These are phyloP conservation scores for Sipha maydis DNA, from an alignment of 2,888 invertebrate species.

Conservation along the genomic window DNA sequence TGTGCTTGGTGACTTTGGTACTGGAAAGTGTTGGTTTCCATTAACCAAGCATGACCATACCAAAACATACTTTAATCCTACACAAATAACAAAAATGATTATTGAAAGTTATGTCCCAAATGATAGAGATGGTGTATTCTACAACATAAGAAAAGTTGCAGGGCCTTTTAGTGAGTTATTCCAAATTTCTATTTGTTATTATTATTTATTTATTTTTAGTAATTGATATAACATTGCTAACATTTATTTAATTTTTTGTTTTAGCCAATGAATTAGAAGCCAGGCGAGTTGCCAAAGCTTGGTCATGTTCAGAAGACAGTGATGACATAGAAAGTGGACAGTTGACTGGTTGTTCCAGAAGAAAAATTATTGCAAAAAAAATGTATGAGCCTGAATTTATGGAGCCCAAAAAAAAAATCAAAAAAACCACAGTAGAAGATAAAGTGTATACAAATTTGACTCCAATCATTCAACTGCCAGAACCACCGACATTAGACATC, in stretches of 20 bases:
- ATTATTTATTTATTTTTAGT: neutral
- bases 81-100: conserved; percentile 8
- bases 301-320: neutral
- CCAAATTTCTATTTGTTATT: no score
- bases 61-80: neutral
- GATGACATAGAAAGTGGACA: neutral
- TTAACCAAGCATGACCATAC: neutral
- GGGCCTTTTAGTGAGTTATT: conserved; percentile 2
- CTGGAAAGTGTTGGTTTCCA: conserved; percentile 6
- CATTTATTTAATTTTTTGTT: neutral
- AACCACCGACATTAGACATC: neutral
- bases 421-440: neutral
- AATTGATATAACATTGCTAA: neutral
- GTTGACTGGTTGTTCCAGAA: neutral
- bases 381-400: neutral
- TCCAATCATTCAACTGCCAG: neutral
- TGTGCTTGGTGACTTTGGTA: neutral
- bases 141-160: neutral
- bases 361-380: neutral
- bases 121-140: neutral
- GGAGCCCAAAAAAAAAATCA: neutral
- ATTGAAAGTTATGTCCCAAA: neutral
- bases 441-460: conserved; percentile 14
- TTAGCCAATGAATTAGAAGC: conserved; percentile 2
- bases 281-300: neutral